Evolutionary conservation across 2,797 vertebrate genomes (phyloP).

Genomic region (Smutsia temminckii): DNA sequence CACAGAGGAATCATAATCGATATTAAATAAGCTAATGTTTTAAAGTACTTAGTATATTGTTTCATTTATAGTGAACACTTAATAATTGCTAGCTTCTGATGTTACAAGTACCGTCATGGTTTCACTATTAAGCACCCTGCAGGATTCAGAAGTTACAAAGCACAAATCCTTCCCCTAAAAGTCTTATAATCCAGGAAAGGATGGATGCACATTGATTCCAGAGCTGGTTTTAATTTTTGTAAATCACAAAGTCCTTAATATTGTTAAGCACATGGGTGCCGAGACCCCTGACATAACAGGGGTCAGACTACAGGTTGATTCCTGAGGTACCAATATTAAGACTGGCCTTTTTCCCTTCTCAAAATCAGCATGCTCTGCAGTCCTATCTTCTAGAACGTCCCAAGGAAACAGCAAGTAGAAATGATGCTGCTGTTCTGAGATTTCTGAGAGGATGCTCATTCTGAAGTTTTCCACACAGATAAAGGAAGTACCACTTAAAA

Average conservation of each 20-base stretch:
- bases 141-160: background rate
- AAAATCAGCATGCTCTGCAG: background rate
- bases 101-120: background rate
- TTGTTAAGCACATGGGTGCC: background rate
- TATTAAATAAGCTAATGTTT: background rate
- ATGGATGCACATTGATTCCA: background rate
- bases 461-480: background rate
- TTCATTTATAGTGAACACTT: background rate
- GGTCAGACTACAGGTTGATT: background rate
- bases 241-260: background rate
- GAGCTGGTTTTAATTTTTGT: background rate
- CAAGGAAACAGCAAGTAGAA: background rate
- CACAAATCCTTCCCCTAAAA: background rate
- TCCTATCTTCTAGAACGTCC: background rate
- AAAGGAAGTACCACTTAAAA: background rate
- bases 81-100: background rate
- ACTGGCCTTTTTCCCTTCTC: background rate
- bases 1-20: background rate
- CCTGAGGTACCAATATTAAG: background rate
- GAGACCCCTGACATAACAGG: background rate
- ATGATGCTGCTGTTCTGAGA: background rate
- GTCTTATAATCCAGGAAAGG: background rate
- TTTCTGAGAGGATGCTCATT: background rate
- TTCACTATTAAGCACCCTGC: background rate
- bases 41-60: background rate